phyloP scores from a whole-genome alignment of 2,797 vertebrate species.

The Pogoniulus pusillus region DNA sequence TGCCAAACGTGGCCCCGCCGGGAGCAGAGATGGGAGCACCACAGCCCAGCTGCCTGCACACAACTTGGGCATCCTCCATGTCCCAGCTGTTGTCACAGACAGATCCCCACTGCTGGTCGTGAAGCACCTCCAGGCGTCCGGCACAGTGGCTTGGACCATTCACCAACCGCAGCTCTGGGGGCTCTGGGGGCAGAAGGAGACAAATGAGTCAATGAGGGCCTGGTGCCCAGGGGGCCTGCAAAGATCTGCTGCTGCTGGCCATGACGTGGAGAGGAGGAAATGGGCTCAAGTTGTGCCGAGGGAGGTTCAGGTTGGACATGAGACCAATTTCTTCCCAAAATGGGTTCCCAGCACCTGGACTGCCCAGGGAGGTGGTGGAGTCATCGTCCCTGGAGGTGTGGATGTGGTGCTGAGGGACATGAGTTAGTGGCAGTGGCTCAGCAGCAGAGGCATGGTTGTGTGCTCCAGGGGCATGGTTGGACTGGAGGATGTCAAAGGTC shows the following conservation, averaged over 20 bases:
- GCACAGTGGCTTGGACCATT: slow-evolving; percentile 17
- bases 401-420: no score
- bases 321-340: no score
- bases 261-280: no score
- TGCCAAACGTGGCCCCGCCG: slow-evolving; percentile 52
- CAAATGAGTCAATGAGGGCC: not conserved
- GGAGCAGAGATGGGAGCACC: slow-evolving; percentile 33
- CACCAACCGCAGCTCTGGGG: slow-evolving; percentile 36
- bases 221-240: not conserved
- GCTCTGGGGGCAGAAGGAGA: not conserved
- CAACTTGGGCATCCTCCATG: slow-evolving; percentile 59
- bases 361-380: no score
- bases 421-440: no score
- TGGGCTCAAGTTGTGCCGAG: no score
- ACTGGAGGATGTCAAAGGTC: no score
- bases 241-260: not conserved
- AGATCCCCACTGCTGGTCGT: slow-evolving; percentile 55
- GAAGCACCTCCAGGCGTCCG: slow-evolving; percentile 61
- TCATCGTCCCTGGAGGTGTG: no score
- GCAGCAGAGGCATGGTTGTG: no score
- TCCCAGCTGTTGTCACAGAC: slow-evolving; percentile 69
- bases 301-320: no score
- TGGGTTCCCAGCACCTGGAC: no score
- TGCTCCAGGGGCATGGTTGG: no score
- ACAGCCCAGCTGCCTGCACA: slow-evolving; percentile 67